Percentiles rank a stretch among this genome's conserved stretches.
Conservation (phyloP, 2,888 invertebrate species). For the Amblyjoppa proteus region DNA sequence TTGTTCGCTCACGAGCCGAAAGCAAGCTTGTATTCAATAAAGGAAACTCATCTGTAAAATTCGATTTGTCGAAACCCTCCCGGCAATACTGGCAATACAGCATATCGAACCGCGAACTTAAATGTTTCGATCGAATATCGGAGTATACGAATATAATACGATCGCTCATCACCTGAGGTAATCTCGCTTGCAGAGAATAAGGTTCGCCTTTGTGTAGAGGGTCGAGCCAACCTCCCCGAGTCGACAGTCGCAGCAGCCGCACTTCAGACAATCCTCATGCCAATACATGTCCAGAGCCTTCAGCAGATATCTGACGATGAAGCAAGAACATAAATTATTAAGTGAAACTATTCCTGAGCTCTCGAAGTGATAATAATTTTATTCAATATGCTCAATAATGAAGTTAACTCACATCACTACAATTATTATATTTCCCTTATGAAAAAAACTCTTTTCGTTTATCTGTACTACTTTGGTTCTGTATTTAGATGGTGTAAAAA, state of each 20-base stretch:
- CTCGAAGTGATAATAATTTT: neutral
- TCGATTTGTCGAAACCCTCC: conserved; percentile 77
- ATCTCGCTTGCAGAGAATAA: conserved; percentile 96
- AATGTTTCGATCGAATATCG: conserved; percentile 11
- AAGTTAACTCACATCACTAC: neutral
- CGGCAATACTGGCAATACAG: neutral
- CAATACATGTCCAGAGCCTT: conserved; percentile 96
- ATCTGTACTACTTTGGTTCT: neutral
- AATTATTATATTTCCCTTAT: neutral
- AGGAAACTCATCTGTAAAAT: conserved; percentile 84
- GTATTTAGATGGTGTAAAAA: neutral
- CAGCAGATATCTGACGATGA: conserved; percentile 86
- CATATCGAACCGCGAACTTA: conserved; percentile 18
- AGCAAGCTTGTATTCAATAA: conserved; percentile 81
- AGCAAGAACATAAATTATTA: neutral
- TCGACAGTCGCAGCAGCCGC: conserved; percentile 96
- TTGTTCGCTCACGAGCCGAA: conserved; percentile 71
- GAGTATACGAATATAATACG: conserved; percentile 39
- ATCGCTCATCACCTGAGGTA: conserved; percentile 91
- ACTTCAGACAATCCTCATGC: conserved; percentile 97
- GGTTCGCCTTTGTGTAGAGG: conserved; percentile 95
- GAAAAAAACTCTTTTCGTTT: too few relatives aligned
- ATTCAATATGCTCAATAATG: neutral
- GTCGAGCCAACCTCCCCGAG: conserved; percentile 97
- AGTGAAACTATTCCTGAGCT: neutral